phyloP scores from a whole-genome alignment of 2,888 invertebrate genomes.

The Atethmia centrago region DNA sequence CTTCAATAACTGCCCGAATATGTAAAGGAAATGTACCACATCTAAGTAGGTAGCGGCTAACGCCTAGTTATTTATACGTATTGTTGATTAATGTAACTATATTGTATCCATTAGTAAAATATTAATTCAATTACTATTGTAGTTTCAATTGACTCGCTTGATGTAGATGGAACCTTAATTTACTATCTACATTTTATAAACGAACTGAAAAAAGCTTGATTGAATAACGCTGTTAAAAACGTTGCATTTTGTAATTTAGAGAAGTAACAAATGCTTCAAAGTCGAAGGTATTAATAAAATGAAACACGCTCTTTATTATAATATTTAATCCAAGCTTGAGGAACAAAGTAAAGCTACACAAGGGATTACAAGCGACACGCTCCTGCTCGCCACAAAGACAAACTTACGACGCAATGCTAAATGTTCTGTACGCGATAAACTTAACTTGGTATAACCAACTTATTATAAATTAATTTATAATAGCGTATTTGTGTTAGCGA shows the following conservation, averaged over 20 bases:
- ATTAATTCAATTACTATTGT: conserved; percentile 73
- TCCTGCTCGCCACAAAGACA: conserved; percentile 46
- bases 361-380: conserved; percentile 56
- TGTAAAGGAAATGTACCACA: conserved; percentile 63
- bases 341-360: conserved; percentile 87
- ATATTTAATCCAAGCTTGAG: conserved; percentile 86
- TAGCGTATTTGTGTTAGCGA: conserved; percentile 12
- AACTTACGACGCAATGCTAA: conserved; percentile 48
- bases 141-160: conserved; percentile 60
- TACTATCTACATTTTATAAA: not conserved
- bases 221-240: too few relatives aligned
- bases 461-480: not conserved
- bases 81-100: conserved; percentile 88
- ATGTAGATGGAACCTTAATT: conserved; percentile 6
- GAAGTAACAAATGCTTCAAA: not conserved
- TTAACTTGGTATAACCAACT: conserved; percentile 5
- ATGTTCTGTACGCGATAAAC: conserved; percentile 24
- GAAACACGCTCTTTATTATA: conserved; percentile 72
- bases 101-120: conserved; percentile 89
- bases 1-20: conserved; percentile 32
- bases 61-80: conserved; percentile 86
- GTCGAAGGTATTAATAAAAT: conserved; percentile 49
- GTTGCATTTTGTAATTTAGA: not conserved
- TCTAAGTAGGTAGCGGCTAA: conserved; percentile 76
- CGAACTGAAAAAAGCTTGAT: not conserved